Percentiles rank a stretch among this genome's conserved stretches.
Evolutionary conservation across 2,113 vertebrate genomes (phyloP).

Genomic region (Tychaedon coryphoeus): DNA sequence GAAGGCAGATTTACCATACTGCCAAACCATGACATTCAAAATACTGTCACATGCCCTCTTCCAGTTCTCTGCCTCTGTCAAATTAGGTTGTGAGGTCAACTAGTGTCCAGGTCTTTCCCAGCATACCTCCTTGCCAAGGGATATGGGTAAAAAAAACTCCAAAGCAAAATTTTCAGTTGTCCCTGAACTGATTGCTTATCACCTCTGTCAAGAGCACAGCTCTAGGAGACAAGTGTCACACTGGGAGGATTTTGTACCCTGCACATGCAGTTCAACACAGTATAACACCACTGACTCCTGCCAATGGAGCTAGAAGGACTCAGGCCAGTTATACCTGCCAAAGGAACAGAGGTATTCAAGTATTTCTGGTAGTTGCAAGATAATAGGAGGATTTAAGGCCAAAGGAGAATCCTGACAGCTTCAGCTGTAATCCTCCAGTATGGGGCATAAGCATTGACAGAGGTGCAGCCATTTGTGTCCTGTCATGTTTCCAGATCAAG

Average conservation of each 20-base stretch:
- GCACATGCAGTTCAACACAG: not conserved
- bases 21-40: not conserved
- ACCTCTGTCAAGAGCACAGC: not conserved
- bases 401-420: not conserved
- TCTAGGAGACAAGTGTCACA: not conserved
- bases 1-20: not conserved
- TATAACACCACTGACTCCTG: not conserved
- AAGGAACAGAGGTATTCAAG: not conserved
- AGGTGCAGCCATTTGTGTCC: not conserved
- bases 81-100: not conserved
- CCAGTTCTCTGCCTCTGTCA: not conserved
- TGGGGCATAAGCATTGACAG: not conserved
- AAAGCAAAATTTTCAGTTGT: not conserved
- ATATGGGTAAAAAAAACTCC: not conserved
- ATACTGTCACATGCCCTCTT: not conserved
- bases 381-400: not conserved
- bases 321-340: not conserved
- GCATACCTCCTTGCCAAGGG: accelerated
- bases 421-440: not conserved
- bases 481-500: not conserved
- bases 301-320: not conserved
- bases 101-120: not conserved
- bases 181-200: not conserved
- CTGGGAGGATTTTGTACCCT: not conserved
- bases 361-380: not conserved